phyloP scores from a whole-genome alignment of 2,888 invertebrate species.

The Drosophila conformis region DNA sequence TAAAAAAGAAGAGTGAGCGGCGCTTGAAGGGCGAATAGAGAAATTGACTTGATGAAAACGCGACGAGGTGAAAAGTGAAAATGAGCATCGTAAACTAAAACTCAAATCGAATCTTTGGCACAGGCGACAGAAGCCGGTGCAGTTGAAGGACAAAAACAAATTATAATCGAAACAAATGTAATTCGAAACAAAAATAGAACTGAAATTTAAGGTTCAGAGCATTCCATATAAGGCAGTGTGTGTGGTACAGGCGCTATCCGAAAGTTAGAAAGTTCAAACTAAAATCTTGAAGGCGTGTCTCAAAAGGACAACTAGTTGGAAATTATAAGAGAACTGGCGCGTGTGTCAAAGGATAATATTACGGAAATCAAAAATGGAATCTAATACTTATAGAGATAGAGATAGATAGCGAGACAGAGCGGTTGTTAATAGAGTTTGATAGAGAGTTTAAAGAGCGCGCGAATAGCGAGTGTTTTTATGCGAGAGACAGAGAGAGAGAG shows the following conservation, averaged over 20 bases:
- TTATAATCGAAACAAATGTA: constrained; percentile 28
- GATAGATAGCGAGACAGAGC: constrained; percentile 40
- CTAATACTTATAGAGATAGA: constrained; percentile 61
- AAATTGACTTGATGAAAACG: constrained; percentile 49
- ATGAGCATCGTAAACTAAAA: constrained; percentile 44
- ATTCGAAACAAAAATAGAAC: constrained; percentile 19
- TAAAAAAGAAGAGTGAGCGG: constrained; percentile 24
- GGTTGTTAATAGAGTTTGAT: constrained; percentile 35
- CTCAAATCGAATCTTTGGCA: constrained; percentile 39
- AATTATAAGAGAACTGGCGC: constrained; percentile 67
- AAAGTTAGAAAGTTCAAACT: constrained; percentile 56
- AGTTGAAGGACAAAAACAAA: constrained; percentile 55
- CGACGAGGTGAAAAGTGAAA: constrained; percentile 43
- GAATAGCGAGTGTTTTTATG: constrained; percentile 64
- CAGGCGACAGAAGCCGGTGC: constrained; percentile 66
- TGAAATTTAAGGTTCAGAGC: constrained; percentile 55
- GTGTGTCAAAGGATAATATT: constrained; percentile 51
- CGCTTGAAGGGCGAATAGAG: constrained; percentile 35
- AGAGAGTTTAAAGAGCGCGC: constrained; percentile 60
- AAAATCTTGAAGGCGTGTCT: constrained; percentile 47
- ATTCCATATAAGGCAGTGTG: constrained; percentile 62
- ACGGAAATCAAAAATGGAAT: constrained; percentile 55
- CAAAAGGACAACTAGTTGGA: constrained; percentile 55
- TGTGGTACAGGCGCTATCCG: constrained; percentile 71
- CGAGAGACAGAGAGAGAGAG: constrained; percentile 33